These are phyloP conservation scores for Chondrosia reniformis DNA, from an alignment of 37 sponge, comb jelly and placozoan genomes.

Conservation along the genomic window DNA sequence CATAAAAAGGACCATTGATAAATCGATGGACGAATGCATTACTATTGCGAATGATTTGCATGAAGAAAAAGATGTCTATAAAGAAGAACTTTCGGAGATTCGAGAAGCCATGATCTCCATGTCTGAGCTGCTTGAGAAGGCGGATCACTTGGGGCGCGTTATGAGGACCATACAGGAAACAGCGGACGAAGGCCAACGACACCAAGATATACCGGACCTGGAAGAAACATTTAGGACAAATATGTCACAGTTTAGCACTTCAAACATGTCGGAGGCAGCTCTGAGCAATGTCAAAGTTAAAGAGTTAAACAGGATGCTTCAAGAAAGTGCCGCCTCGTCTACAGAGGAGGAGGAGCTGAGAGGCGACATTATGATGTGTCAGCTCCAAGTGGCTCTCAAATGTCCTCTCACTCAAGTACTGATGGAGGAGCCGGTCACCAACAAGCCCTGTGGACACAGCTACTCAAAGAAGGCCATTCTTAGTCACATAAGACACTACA, in stretches of 20 bases:
- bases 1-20: not conserved
- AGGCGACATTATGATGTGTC: not conserved
- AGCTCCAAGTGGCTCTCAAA: constrained; percentile 45
- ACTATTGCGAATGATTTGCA: not conserved
- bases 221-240: not conserved
- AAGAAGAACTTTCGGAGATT: not conserved
- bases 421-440: constrained; percentile 61
- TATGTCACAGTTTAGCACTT: not conserved
- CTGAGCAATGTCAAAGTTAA: not conserved
- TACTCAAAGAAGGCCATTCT: constrained; percentile 55
- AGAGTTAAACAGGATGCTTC: not conserved
- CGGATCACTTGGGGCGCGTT: not conserved
- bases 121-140: not conserved
- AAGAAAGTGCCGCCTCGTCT: not conserved
- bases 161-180: not conserved
- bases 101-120: not conserved
- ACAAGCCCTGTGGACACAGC: constrained; percentile 42
- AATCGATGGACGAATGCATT: constrained; percentile 13
- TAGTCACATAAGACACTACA: constrained; percentile 30
- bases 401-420: constrained; percentile 66
- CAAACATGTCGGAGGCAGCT: not conserved
- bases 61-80: not conserved
- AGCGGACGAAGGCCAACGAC: not conserved
- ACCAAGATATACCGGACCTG: not conserved
- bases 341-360: not conserved